Evolutionary conservation across 1,140 invertebrate species (phyloP).

Genomic region (Wiebesia pumilae): DNA sequence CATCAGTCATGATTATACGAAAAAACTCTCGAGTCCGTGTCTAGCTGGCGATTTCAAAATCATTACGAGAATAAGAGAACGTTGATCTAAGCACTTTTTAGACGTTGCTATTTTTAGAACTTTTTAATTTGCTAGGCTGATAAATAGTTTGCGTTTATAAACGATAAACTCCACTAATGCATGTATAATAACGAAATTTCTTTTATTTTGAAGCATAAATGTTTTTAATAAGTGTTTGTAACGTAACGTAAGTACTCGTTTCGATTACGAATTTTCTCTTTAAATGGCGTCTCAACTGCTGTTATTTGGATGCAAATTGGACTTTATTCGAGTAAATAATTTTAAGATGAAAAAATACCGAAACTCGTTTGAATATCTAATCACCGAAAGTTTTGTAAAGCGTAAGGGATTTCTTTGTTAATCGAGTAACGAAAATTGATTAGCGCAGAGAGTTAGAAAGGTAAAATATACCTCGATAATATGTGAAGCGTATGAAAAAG

Average conservation of each 20-base stretch:
- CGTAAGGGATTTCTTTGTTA: constrained; percentile 5
- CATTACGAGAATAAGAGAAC: too few relatives aligned
- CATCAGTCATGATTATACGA: too few relatives aligned
- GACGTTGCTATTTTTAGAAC: neutral
- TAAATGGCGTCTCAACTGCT: too few relatives aligned
- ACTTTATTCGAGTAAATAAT: neutral
- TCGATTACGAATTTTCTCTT: too few relatives aligned
- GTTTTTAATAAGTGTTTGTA: neutral
- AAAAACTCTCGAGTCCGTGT: too few relatives aligned
- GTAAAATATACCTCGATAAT: constrained; percentile 27
- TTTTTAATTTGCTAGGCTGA: neutral
- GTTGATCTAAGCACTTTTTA: too few relatives aligned
- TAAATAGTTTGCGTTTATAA: neutral
- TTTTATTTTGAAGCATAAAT: neutral
- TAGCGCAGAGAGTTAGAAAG: constrained; percentile 27
- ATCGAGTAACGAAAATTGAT: constrained; percentile 27
- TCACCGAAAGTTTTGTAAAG: constrained; percentile 5
- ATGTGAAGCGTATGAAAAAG: constrained; percentile 18
- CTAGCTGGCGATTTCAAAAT: neutral
- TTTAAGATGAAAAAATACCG: neutral
- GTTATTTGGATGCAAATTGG: neutral
- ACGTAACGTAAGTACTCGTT: too few relatives aligned
- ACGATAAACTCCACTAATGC: neutral
- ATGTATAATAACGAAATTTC: neutral
- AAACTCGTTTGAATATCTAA: constrained; percentile 8